Percentiles rank a stretch among this genome's conserved stretches.
Evolutionary conservation across 2,113 vertebrate genomes (phyloP).

Genomic region (Piaya cayana): DNA sequence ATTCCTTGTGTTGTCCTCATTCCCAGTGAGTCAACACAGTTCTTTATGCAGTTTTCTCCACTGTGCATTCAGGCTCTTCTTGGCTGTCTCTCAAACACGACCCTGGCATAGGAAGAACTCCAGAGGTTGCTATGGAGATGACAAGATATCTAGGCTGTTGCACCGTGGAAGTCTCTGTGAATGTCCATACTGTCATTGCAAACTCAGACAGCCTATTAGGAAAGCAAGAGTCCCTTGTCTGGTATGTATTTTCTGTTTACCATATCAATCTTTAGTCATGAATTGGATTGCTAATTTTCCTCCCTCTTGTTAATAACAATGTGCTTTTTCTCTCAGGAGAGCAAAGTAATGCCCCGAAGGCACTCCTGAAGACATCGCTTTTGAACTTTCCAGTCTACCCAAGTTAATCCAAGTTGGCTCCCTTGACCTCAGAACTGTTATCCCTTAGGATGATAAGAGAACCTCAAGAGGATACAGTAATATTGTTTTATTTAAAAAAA

Average conservation of each 20-base stretch:
- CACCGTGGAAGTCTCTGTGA: neutral
- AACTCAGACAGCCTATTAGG: neutral
- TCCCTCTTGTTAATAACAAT: neutral
- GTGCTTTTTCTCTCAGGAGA: neutral
- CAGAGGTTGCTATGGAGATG: neutral
- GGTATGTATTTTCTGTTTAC: neutral
- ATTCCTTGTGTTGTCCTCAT: neutral
- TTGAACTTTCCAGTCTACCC: neutral
- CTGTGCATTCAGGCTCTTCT: neutral
- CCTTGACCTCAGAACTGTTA: neutral
- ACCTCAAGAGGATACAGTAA: neutral
- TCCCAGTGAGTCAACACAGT: neutral
- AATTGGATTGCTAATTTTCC: neutral
- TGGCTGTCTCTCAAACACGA: neutral
- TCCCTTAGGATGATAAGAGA: neutral
- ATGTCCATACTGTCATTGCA: neutral
- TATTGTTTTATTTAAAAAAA: too few species aligned
- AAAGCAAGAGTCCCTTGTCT: neutral
- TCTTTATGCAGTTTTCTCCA: neutral
- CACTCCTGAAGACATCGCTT: neutral
- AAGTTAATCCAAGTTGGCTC: neutral
- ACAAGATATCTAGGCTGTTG: neutral
- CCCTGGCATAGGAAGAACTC: neutral
- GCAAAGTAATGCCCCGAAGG: neutral
- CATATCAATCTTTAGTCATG: neutral